Conservation (phyloP, 2,888 invertebrate species). For the Sinohyriopsis cumingii region DNA sequence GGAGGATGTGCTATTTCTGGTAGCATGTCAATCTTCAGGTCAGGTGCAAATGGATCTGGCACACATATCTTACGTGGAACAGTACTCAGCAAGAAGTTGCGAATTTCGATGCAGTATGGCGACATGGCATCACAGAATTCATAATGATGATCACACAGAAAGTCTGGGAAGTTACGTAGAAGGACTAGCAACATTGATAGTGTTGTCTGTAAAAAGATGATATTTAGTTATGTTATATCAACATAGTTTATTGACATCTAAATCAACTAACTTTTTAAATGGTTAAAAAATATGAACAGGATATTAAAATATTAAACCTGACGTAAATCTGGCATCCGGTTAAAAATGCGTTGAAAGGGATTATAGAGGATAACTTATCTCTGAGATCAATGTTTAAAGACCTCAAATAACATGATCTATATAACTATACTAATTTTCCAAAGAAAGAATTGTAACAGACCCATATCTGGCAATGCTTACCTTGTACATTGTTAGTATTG, state of each 20-base stretch:
- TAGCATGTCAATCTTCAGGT: constrained; percentile 80
- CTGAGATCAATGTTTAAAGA: too few relatives aligned
- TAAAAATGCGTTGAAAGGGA: too few relatives aligned
- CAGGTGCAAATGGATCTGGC: constrained; percentile 98
- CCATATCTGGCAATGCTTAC: constrained; percentile 74
- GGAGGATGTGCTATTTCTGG: constrained; percentile 75
- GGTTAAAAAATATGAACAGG: background rate
- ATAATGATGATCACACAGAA: constrained; percentile 98
- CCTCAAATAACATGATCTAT: too few relatives aligned
- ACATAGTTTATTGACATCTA: background rate
- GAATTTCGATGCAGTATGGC: constrained; percentile 98
- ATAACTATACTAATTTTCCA: too few relatives aligned
- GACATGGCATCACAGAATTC: constrained; percentile 99
- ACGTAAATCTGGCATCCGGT: too few relatives aligned
- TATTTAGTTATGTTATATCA: background rate
- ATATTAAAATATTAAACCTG: too few relatives aligned
- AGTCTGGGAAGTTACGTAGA: constrained; percentile 99
- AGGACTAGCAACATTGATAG: constrained; percentile 93
- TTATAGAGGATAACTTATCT: too few relatives aligned
- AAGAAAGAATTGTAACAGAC: too few relatives aligned
- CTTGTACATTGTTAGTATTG: constrained; percentile 93
- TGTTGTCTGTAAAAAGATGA: constrained; percentile 76
- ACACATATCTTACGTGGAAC: constrained; percentile 98
- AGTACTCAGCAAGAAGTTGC: constrained; percentile 97
- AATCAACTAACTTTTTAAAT: background rate